phyloP scores from a whole-genome alignment of 2,797 vertebrate species.

The Typhlichthys subterraneus region DNA sequence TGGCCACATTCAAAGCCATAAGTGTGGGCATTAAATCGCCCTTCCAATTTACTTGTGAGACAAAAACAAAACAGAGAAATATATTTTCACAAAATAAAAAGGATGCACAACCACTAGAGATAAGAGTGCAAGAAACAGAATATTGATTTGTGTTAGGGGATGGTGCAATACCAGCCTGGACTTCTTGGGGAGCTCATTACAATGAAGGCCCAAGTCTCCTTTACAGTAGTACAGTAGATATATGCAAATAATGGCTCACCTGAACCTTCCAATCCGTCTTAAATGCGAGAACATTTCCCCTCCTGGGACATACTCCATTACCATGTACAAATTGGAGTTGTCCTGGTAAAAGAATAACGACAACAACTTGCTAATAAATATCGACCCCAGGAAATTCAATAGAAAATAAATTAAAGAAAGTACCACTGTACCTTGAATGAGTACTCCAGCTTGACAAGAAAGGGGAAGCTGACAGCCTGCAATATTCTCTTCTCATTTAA shows the following conservation, averaged over 20 bases:
- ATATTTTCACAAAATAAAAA: no score
- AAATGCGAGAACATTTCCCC: slow-evolving; percentile 99
- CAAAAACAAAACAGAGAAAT: no score
- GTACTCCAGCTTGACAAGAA: slow-evolving; percentile 97
- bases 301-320: slow-evolving; percentile 99
- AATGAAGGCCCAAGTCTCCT: neutral
- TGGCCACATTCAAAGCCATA: no score
- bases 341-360: slow-evolving; percentile 76
- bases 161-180: no score
- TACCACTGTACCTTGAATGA: slow-evolving; percentile 90
- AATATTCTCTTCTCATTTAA: slow-evolving; percentile 99
- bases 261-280: slow-evolving; percentile 98
- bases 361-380: neutral
- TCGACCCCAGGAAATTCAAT: neutral
- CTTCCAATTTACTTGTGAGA: no score
- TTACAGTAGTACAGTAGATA: neutral
- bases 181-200: neutral
- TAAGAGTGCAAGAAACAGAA: no score
- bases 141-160: no score
- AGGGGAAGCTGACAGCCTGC: slow-evolving; percentile 97
- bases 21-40: no score
- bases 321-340: slow-evolving; percentile 99
- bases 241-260: slow-evolving; percentile 70
- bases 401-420: neutral
- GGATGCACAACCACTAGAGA: no score